Conservation (phyloP, 2,113 vertebrate genomes). For the Percopsis transmontana region DNA sequence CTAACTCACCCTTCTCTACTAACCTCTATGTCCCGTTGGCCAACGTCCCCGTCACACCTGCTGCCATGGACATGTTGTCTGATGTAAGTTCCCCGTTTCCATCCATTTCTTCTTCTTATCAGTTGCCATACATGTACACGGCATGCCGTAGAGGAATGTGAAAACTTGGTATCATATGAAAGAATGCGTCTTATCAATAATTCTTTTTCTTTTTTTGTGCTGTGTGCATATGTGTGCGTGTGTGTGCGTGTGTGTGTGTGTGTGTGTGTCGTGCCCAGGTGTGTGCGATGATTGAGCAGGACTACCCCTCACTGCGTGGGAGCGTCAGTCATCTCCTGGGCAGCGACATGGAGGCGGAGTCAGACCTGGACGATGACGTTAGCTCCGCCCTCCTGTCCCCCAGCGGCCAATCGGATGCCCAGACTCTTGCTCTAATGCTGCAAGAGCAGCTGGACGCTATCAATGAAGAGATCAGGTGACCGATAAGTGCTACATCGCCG, state of each 20-base stretch:
- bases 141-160: conserved; percentile 1
- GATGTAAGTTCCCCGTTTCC: conserved; percentile 68
- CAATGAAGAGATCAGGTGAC: conserved; percentile 95
- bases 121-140: not conserved
- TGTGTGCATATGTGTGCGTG: not conserved
- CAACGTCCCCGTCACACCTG: conserved; percentile 61
- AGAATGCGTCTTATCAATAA: not conserved
- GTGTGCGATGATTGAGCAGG: conserved; percentile 79
- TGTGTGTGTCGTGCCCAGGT: conserved; percentile 48
- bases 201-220: not conserved
- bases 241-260: not conserved
- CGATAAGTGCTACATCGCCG: conserved; percentile 21
- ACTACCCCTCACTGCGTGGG: conserved; percentile 84
- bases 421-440: conserved; percentile 95
- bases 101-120: conserved; percentile 55
- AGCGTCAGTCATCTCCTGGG: conserved; percentile 83
- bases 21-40: conserved; percentile 57
- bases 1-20: conserved; percentile 67
- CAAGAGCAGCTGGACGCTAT: conserved; percentile 97
- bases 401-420: conserved; percentile 90
- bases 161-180: conserved; percentile 13
- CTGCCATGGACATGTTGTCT: conserved; percentile 70
- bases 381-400: conserved; percentile 88
- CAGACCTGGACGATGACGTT: conserved; percentile 89
- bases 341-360: conserved; percentile 88